Percentiles rank a stretch among this genome's conserved stretches.
Conservation (phyloP, 1,140 invertebrate genomes). For the Cheumatopsyche charites region DNA sequence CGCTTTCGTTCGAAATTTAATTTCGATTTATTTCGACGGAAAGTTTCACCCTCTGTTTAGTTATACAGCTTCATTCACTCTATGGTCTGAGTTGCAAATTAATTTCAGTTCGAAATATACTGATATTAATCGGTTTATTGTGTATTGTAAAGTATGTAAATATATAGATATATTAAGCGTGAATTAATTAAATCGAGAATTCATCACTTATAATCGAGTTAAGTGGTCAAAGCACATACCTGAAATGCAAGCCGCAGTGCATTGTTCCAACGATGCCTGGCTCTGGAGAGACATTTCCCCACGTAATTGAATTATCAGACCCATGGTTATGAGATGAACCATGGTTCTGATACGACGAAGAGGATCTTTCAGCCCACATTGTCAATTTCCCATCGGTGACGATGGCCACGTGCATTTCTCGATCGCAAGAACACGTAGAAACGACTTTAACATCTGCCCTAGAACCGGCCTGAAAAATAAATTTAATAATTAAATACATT, state of each 20-base stretch:
- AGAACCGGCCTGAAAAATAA: constrained; percentile 61
- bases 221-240: constrained; percentile 55
- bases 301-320: constrained; percentile 49
- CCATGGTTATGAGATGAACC: constrained; percentile 52
- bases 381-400: constrained; percentile 67
- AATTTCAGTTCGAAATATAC: too few relatives aligned
- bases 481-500: background rate
- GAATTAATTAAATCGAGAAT: too few relatives aligned
- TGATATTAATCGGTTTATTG: too few relatives aligned
- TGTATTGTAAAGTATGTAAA: too few relatives aligned
- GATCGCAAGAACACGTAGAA: constrained; percentile 68
- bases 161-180: too few relatives aligned
- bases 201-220: too few relatives aligned
- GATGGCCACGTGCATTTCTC: constrained; percentile 63
- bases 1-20: constrained; percentile 22
- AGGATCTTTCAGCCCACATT: constrained; percentile 57
- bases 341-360: constrained; percentile 50
- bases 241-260: constrained; percentile 67
- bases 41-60: background rate
- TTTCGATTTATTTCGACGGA: constrained; percentile 25
- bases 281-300: constrained; percentile 44
- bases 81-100: too few relatives aligned
- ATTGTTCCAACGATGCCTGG: constrained; percentile 54
- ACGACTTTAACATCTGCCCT: constrained; percentile 65
- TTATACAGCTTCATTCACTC: too few relatives aligned